Base-by-base conservation (phyloP, 2,888 invertebrate species). In the Campopleginae sp. region DNA sequence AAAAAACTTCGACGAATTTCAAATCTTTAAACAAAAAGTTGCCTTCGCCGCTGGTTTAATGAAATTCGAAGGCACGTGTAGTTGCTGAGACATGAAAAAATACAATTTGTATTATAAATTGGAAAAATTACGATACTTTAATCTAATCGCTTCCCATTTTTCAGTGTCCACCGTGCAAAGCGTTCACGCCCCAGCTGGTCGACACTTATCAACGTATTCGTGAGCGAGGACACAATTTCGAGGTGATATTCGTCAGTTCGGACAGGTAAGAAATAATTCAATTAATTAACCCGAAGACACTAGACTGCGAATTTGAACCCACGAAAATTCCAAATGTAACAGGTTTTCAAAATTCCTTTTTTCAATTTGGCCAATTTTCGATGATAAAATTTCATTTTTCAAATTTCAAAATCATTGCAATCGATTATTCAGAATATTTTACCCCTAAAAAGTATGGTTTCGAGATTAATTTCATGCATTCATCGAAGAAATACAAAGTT, bases 121-220 rank as follows among this genome's bases (percentile, higher is more conserved):
- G 58, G 0, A 14, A 58, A 27, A 58, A 27, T 27, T 14, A 27
- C 58, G 58, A 58, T 58, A 58, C 58, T 58, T 6, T 27, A 27
- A 58, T 58, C 27, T 27, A 58, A 58, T 58, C 27, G 14, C 27
- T 1, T 65, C 7, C 0, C n/a, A 19, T 61, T 65, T 94, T 95
- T 61, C 94, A 98, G 98, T 98, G 98, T 92, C 98, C 98, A 0
- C 98, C 98, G 0, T 98, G 98, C 92, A 96, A 97, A 90, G 96
- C 97, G 14, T 98, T 98, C 93, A 96, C 97, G 0, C 97, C 97
- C 4, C 96, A 96, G 89, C 94, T 98, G 85, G 95, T 96, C 87
- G 95, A 96, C n/a, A 96, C 96, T 68, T 96, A 98, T 91, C 94
- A 96, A 6, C 95, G 96, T 78, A 95, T 98, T 88, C 95, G 96